These are phyloP conservation scores for Apamea sordens DNA, from an alignment of 2,888 invertebrate species.

Conservation along the genomic window DNA sequence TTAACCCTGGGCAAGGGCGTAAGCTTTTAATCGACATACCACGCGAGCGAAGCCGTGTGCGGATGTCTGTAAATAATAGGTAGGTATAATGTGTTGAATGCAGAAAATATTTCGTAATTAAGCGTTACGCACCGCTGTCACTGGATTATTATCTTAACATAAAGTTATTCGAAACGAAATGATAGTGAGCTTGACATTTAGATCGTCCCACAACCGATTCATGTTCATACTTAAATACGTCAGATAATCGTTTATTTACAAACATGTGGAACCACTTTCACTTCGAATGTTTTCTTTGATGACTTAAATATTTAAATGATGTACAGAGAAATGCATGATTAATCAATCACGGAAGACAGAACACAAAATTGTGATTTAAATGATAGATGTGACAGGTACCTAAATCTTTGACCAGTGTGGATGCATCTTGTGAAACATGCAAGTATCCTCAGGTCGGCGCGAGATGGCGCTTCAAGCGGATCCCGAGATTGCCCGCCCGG, in stretches of 20 bases:
- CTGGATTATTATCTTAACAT: slow-evolving; percentile 21
- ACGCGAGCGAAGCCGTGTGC: background rate
- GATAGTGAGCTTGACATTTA: slow-evolving; percentile 25
- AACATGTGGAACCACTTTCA: slow-evolving; percentile 57
- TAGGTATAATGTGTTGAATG: background rate
- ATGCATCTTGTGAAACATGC: slow-evolving; percentile 47
- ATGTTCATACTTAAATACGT: slow-evolving; percentile 51
- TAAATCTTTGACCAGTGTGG: slow-evolving; percentile 38
- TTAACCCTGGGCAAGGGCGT: background rate
- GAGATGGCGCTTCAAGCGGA: slow-evolving; percentile 46
- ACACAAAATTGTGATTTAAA: slow-evolving; percentile 9
- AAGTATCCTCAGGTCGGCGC: slow-evolving; percentile 32
- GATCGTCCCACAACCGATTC: slow-evolving; percentile 43
- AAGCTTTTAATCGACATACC: background rate
- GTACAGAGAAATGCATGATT: slow-evolving; percentile 33
- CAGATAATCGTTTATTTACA: slow-evolving; percentile 51
- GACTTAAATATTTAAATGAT: slow-evolving; percentile 40
- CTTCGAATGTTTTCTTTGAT: slow-evolving; percentile 43
- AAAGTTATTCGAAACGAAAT: slow-evolving; percentile 31
- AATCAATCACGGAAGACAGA: slow-evolving; percentile 34
- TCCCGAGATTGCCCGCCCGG: slow-evolving; percentile 74
- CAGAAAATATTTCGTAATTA: background rate
- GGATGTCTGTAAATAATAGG: background rate
- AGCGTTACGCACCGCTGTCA: slow-evolving; percentile 20
- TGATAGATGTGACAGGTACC: slow-evolving; percentile 1